phyloP scores from a whole-genome alignment of 2,797 vertebrate genomes.

The Gobionotothen gibberifrons region DNA sequence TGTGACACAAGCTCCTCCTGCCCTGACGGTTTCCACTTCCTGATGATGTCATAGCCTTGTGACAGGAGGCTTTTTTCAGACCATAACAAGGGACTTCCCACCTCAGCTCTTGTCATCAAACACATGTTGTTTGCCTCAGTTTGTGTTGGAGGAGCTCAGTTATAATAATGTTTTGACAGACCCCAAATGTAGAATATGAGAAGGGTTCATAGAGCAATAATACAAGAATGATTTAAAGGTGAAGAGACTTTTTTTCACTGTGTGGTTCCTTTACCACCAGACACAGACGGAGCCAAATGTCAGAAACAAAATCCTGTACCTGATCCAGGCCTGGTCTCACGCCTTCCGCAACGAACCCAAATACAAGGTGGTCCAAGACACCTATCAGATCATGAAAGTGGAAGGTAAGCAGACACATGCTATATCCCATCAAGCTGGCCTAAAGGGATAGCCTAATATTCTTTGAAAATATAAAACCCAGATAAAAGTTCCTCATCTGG shows the following conservation, averaged over 20 bases:
- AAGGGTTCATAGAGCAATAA: no score
- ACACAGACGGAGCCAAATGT: constrained; percentile 95
- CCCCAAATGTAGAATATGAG: background rate
- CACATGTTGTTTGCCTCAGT: constrained; percentile 13
- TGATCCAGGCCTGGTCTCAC: constrained; percentile 98
- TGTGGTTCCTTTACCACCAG: constrained; percentile 66
- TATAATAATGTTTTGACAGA: background rate
- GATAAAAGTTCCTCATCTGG: background rate
- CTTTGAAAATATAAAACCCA: background rate
- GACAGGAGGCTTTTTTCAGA: constrained; percentile 60
- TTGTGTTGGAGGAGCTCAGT: constrained; percentile 8
- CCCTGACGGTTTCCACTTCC: constrained; percentile 71
- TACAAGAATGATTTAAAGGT: background rate
- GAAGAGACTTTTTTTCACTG: constrained; percentile 2
- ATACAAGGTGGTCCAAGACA: constrained; percentile 99
- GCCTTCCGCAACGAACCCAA: constrained; percentile 98
- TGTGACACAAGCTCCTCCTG: constrained; percentile 56
- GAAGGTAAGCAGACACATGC: constrained; percentile 86
- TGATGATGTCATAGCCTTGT: constrained; percentile 77
- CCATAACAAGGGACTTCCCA: constrained; percentile 66
- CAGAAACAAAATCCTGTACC: constrained; percentile 94
- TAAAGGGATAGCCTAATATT: background rate
- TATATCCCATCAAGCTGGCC: no score
- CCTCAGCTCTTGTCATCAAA: constrained; percentile 13
- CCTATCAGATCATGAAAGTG: constrained; percentile 99